Evolutionary conservation across 1,140 invertebrate genomes (phyloP).

Genomic region (Zaprionus tsacasi): DNA sequence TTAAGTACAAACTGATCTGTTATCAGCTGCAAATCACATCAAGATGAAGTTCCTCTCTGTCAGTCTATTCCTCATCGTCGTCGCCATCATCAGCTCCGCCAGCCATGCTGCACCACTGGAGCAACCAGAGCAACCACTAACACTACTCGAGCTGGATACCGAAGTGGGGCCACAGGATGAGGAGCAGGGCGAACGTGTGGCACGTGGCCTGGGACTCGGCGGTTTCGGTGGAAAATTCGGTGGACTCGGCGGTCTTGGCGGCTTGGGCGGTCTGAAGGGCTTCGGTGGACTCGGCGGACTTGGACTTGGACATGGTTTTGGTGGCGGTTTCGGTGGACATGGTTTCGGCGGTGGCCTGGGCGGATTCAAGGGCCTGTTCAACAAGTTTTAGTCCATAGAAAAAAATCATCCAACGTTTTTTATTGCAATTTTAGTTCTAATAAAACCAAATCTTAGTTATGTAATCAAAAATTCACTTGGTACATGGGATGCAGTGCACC

Average conservation of each 20-base stretch:
- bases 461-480: conserved; percentile 45
- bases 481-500: conserved; percentile 67
- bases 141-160: conserved; percentile 45
- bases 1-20: conserved; percentile 52
- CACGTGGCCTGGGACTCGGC: conserved; percentile 63
- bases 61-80: conserved; percentile 27
- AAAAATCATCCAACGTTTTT: not conserved
- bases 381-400: conserved; percentile 49
- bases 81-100: conserved; percentile 34
- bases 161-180: conserved; percentile 36
- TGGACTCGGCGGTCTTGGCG: conserved; percentile 38
- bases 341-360: conserved; percentile 62
- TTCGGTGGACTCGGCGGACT: conserved; percentile 55
- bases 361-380: conserved; percentile 64
- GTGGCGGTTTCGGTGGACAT: conserved; percentile 58
- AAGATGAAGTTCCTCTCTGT: conserved; percentile 60
- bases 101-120: conserved; percentile 54
- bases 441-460: conserved; percentile 33
- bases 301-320: conserved; percentile 42
- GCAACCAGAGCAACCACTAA: conserved; percentile 41
- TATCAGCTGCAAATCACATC: conserved; percentile 28
- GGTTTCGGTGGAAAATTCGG: conserved; percentile 63
- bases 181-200: conserved; percentile 31
- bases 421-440: conserved; percentile 14
- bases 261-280: conserved; percentile 35